Conservation (phyloP, 2,888 invertebrate species). For the Heliconius erato region DNA sequence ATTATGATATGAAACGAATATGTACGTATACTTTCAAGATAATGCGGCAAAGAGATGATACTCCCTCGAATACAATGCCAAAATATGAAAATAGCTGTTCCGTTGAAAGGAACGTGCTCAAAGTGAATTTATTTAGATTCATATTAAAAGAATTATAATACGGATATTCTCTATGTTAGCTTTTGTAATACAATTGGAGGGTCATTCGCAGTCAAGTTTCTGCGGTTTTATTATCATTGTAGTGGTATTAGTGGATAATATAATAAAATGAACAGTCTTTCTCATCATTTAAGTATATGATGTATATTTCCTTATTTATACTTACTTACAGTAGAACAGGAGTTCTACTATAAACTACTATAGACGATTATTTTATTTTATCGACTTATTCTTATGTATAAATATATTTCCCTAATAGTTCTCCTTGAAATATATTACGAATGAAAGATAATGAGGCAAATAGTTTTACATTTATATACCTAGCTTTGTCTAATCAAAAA, state of each 20-base stretch:
- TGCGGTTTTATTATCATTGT: conserved; percentile 19
- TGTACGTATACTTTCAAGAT: conserved; percentile 13
- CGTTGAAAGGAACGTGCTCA: conserved; percentile 25
- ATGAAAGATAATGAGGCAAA: too few relatives aligned
- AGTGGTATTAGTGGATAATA: conserved; percentile 9
- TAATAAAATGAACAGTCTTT: neutral
- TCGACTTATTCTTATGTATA: neutral
- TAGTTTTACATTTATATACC: too few relatives aligned
- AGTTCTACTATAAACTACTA: neutral
- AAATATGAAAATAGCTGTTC: conserved; percentile 24
- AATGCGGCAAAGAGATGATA: conserved; percentile 26
- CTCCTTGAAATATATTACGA: too few relatives aligned
- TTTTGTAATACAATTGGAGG: conserved; percentile 24
- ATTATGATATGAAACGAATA: conserved; percentile 11
- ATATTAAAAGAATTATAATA: conserved; percentile 45
- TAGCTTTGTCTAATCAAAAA: too few relatives aligned
- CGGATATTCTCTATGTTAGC: conserved; percentile 38
- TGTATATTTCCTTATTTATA: neutral
- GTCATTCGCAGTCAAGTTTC: conserved; percentile 12
- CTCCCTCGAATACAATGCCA: conserved; percentile 23
- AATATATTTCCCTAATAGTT: too few relatives aligned
- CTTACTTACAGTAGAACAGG: neutral
- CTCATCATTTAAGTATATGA: neutral
- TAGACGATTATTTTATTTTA: neutral
- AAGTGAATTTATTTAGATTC: conserved; percentile 45